A percentile compares a stretch with the other conserved stretches of the same genome.
phyloP scores from a whole-genome alignment of 2,797 vertebrate genomes.

The Pangasius krempfi region DNA sequence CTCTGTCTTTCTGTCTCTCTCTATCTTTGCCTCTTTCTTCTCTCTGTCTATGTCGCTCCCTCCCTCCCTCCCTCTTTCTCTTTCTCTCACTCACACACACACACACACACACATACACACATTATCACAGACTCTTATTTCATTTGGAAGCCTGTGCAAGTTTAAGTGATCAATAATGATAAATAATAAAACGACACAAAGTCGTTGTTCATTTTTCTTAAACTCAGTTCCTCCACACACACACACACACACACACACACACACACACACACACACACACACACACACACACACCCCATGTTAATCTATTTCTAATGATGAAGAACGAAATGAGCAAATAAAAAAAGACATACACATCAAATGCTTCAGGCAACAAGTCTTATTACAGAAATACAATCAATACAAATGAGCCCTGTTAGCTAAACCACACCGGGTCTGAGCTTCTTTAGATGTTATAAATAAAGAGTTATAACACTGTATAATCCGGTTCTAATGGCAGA shows the following conservation, averaged over 20 bases:
- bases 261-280: no score
- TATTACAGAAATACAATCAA: slow-evolving; percentile 2
- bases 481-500: background rate
- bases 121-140: background rate
- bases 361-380: background rate
- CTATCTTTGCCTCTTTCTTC: background rate
- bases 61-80: background rate
- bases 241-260: slow-evolving; percentile 1
- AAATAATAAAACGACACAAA: background rate
- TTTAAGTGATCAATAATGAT: background rate
- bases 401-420: background rate
- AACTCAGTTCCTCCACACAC: background rate
- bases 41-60: background rate
- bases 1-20: background rate
- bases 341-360: background rate
- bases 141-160: background rate
- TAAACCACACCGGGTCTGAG: background rate
- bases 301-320: background rate
- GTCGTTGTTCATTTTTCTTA: background rate
- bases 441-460: background rate
- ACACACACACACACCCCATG: background rate
- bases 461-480: background rate
- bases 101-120: background rate
- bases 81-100: background rate
- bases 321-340: background rate